phyloP scores from a whole-genome alignment of 1,140 invertebrate species.

The Callitettix versicolor region DNA sequence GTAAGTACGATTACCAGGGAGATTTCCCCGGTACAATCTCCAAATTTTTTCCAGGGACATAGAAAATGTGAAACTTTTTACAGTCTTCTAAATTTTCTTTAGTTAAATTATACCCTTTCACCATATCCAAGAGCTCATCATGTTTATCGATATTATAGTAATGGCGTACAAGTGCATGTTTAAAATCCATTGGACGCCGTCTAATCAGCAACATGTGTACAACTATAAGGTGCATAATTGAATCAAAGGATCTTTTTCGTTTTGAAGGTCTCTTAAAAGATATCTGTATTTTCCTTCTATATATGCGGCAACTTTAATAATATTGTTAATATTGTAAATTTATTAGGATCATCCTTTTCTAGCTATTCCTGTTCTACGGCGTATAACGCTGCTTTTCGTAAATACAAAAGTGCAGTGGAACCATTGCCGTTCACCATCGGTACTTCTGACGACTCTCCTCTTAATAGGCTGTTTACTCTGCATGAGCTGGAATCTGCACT shows the following conservation, averaged over 20 bases:
- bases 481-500: no score
- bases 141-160: conserved; percentile 10
- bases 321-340: no score
- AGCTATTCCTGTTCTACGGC: no score
- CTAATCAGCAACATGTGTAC: conserved; percentile 4
- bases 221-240: background rate
- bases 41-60: conserved; percentile 2
- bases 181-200: conserved; percentile 1
- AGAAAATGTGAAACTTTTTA: conserved; percentile 6
- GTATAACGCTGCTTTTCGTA: no score
- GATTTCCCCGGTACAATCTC: conserved; percentile 11
- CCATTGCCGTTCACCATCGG: no score
- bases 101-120: background rate
- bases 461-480: no score
- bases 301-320: no score
- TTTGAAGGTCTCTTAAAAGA: background rate
- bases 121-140: background rate
- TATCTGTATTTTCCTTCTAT: no score
- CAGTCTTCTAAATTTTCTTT: background rate
- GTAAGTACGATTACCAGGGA: conserved; percentile 1
- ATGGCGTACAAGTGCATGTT: background rate
- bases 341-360: no score
- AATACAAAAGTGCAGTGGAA: no score
- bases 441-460: no score
- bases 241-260: background rate